Evolutionary conservation across 1,140 invertebrate genomes (phyloP), one percentile per base, ranked within the genome.

Genomic region (Brevipalpus yothersi): DNA sequence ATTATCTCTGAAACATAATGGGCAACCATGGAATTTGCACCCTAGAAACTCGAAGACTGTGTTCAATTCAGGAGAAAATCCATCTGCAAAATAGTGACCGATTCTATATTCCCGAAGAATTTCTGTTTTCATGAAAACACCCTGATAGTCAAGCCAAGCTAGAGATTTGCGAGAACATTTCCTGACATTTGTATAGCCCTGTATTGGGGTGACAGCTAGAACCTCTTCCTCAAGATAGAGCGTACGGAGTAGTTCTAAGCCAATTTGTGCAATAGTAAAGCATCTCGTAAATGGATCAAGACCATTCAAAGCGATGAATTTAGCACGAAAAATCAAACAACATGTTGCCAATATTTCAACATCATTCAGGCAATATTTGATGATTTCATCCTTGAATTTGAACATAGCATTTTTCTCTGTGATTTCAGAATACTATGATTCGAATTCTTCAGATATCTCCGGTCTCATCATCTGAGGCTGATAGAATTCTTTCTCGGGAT

Each of bases 401-500:
- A 51, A 51, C 2, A 17, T 17, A 17, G 47, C 1, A 17, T 51
- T 51, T n/a, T n/a, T 1, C 47, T 56, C 21, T 13, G 19, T 10
- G 23, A 11, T 8, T n/a, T 55, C 11, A 12, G 41, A 62, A 51
- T 40, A 65, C 45, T 43, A 45, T 56, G 19, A 59, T 21, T 10
- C 61, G 39, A 61, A 62, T 59, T 45, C n/a, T 40, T 31, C 42
- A 60, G 15, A 54, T 9, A 12, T 57, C 41, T n/a, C 31, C 15
- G 41, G 63, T 47, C 15, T 56, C 21, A 21, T 61, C 53, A 12
- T 67, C 3, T 9, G 0, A 8, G 56, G 56, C 1, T 21, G 1
- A 39, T 53, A 61, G 39, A n/a, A 41, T 3, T 57, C 31, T 7
- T 19, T 21, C 4, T 40, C n/a, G 31, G 60, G 60, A 39, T 23